Evolutionary conservation across 2,888 invertebrate species (phyloP).

Genomic region (Heliconius aoede): DNA sequence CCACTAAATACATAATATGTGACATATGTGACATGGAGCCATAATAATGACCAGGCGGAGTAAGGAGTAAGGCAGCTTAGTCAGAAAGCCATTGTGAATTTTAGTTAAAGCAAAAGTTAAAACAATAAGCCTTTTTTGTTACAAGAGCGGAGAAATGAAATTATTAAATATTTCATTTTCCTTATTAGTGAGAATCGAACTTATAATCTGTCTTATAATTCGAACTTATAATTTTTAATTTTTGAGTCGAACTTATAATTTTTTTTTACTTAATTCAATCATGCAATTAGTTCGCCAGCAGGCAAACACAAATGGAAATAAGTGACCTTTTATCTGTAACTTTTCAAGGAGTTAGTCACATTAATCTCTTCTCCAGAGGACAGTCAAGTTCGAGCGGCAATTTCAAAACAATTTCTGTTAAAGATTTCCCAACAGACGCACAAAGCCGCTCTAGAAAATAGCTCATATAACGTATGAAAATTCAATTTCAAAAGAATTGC

Average conservation of each 20-base stretch:
- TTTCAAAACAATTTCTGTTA: conserved; percentile 76
- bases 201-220: too few species aligned
- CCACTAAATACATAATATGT: too few species aligned
- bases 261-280: too few species aligned
- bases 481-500: conserved; percentile 51
- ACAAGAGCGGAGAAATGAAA: too few species aligned
- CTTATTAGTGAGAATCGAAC: too few species aligned
- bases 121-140: too few species aligned
- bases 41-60: too few species aligned
- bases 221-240: too few species aligned
- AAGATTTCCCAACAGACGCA: conserved; percentile 67
- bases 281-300: not conserved
- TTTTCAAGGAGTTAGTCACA: conserved; percentile 33
- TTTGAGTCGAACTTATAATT: too few species aligned
- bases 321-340: conserved; percentile 4
- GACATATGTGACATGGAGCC: too few species aligned
- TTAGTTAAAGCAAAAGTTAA: too few species aligned
- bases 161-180: too few species aligned
- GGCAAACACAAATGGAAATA: not conserved
- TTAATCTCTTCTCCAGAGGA: conserved; percentile 48
- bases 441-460: conserved; percentile 52
- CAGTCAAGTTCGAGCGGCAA: conserved; percentile 67
- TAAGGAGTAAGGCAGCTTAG: not conserved
- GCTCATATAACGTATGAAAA: conserved; percentile 53
- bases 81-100: not conserved